Base-by-base conservation (phyloP, 2,797 vertebrate genomes). In the Myoxocephalus aenaeus region DNA sequence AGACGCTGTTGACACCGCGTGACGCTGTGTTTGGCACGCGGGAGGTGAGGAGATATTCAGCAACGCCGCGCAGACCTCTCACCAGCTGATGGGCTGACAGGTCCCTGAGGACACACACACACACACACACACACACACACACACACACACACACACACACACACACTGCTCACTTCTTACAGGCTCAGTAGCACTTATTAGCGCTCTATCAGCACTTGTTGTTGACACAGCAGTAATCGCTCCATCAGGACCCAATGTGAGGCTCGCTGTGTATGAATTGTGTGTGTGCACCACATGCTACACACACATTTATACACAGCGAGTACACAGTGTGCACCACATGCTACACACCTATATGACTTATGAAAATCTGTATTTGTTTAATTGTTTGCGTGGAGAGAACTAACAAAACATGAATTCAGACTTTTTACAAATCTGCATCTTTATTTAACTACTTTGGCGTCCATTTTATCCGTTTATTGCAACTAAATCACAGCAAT, bases 171-270 rank as follows among this genome's bases (percentile, higher is more conserved):
- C 69, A 90, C 90, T 93, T 93, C 90, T 92, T 91, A 92, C 83
- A 79, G 79, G 84, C 86, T 90, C 84, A 82, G 84, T 87, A 67
- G 67, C 89, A 84, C 89, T 92, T 88, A 90, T 89, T 89, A 90
- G 81, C 84, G 79, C 89, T 93, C 84, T 90, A 91, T 93, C 90
- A 93, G 88, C 89, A 87, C 90, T 89, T 91, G 91, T 89, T 91
- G 90, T 90, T 85, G 90, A 90, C 90, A 83, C 85, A 87, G 81
- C 86, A 86, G 78, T 92, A 89, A 91, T 78, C 65, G 18, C 79
- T 86, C 75, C 67, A 81, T 90, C 79, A 83, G 68, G 84, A 83
- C 68, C 42, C 76, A 75, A 64, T 79, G 89, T 84, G 54, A 56
- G 84, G 48, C 57, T 34, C 61, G 15, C 54, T 75, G n/a, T 73